Conservation (phyloP, 92 coral and sea anemone species). For the Umimayanthus kanabou region DNA sequence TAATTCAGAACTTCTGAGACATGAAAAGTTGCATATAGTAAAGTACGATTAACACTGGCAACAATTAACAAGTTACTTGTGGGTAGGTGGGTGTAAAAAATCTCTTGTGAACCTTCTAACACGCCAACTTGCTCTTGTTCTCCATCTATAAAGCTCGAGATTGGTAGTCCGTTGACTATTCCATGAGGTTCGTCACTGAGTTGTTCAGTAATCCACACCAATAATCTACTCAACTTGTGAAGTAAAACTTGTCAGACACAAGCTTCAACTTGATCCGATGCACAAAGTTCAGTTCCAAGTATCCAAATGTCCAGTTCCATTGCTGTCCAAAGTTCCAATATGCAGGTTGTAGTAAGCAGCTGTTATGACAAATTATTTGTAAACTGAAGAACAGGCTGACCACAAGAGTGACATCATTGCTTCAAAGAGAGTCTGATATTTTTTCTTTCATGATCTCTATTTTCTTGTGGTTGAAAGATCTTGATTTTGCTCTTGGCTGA, state of each 20-base stretch:
- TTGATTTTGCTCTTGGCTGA: background rate
- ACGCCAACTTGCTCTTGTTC: constrained; percentile 47
- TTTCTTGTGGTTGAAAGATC: constrained; percentile 5
- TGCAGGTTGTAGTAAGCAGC: constrained; percentile 24
- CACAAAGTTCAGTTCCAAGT: constrained; percentile 41
- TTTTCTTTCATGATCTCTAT: background rate
- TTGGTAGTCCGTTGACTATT: constrained; percentile 34
- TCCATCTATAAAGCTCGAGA: constrained; percentile 38
- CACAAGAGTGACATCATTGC: constrained; percentile 18
- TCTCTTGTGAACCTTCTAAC: constrained; percentile 21
- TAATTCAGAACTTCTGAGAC: background rate
- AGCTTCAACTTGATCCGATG: constrained; percentile 39
- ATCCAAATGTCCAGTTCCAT: constrained; percentile 40
- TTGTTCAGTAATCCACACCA: constrained; percentile 34
- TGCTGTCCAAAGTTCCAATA: constrained; percentile 43
- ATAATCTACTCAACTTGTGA: constrained; percentile 42
- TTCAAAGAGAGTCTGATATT: background rate
- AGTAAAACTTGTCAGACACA: constrained; percentile 35
- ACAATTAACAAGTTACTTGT: background rate
- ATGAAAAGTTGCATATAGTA: too few species aligned
- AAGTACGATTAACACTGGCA: background rate
- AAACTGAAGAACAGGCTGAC: constrained; percentile 1
- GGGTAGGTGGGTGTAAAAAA: background rate
- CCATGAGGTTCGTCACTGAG: constrained; percentile 36
- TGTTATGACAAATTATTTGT: constrained; percentile 1